Conservation (phyloP, 2,797 vertebrate species). For the Spheniscus humboldti region DNA sequence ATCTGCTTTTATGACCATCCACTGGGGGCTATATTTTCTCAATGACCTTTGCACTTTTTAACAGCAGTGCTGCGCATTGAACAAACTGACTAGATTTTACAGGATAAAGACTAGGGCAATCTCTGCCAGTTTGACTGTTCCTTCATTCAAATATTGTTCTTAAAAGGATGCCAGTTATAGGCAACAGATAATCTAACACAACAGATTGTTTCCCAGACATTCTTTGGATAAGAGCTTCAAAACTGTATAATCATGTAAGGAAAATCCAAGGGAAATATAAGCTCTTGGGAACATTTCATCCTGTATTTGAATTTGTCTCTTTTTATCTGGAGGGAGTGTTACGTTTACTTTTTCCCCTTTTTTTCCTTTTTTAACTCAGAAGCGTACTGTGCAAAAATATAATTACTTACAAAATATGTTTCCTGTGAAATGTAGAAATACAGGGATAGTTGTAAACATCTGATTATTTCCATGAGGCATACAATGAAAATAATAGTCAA, state of each 20-base stretch:
- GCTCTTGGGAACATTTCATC: background rate
- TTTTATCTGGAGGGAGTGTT: background rate
- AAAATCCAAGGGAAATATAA: background rate
- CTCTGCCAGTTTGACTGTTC: background rate
- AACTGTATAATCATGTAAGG: background rate
- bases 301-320: background rate
- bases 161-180: background rate
- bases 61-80: background rate
- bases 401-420: background rate
- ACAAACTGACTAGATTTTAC: background rate
- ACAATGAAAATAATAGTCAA: background rate
- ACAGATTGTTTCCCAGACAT: background rate
- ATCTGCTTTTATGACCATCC: background rate
- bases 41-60: background rate
- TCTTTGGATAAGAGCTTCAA: background rate
- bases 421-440: background rate
- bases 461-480: background rate
- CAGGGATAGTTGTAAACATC: background rate
- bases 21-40: background rate
- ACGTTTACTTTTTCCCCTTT: background rate
- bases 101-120: background rate
- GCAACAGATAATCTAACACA: background rate
- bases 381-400: background rate
- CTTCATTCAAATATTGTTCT: background rate
- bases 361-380: background rate